phyloP scores from a whole-genome alignment of 1,140 invertebrate species.

The silkworm (Bombyx mori) region DNA sequence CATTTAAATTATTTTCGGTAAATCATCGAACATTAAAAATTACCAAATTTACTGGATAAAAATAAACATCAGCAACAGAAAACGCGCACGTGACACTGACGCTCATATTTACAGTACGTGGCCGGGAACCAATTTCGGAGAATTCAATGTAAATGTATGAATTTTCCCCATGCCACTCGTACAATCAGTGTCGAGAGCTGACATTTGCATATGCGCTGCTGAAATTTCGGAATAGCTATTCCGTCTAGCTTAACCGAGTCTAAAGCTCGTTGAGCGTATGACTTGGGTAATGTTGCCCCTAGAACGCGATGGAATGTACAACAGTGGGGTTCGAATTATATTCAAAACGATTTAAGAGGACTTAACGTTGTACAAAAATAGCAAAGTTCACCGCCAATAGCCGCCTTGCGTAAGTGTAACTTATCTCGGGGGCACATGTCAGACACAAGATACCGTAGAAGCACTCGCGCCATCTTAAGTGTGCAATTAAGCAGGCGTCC shows the following conservation, averaged over 20 bases:
- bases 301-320: not conserved
- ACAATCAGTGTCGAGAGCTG: conserved; percentile 68
- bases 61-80: no score
- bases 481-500: conserved; percentile 20
- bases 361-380: conserved; percentile 18
- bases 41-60: no score
- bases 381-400: conserved; percentile 17
- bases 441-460: conserved; percentile 24
- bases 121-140: conserved; percentile 57
- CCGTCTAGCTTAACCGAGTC: conserved; percentile 56
- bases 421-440: conserved; percentile 42
- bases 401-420: conserved; percentile 33
- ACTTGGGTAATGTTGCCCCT: conserved; percentile 39
- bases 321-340: conserved; percentile 6
- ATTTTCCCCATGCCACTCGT: conserved; percentile 63
- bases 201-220: conserved; percentile 66
- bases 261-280: conserved; percentile 48
- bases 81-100: conserved; percentile 38
- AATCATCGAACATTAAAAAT: no score
- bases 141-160: conserved; percentile 70
- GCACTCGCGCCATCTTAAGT: conserved; percentile 32
- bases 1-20: no score
- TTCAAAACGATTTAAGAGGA: not conserved
- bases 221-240: conserved; percentile 63
- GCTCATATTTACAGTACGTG: conserved; percentile 50